Conservation (phyloP, 2,113 vertebrate genomes). For the Seriola quinqueradiata region DNA sequence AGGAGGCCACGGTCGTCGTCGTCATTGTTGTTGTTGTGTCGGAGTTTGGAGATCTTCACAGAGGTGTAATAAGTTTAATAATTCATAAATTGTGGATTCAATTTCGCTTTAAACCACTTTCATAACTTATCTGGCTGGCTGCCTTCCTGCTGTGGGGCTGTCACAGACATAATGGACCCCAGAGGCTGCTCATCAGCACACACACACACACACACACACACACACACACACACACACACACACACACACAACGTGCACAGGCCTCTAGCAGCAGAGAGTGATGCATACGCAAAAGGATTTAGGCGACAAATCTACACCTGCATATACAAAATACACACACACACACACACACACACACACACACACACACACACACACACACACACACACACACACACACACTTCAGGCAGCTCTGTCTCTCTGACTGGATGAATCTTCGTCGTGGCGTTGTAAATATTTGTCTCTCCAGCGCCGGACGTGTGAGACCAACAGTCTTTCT, state of each 20-base stretch:
- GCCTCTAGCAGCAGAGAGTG: slow-evolving; percentile 5
- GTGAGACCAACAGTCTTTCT: too few relatives aligned
- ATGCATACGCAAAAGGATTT: slow-evolving; percentile 17
- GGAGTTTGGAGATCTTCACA: slow-evolving; percentile 49
- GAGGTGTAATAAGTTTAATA: slow-evolving; percentile 68
- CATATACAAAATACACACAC: neutral
- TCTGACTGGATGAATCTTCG: slow-evolving; percentile 21
- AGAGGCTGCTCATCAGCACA: slow-evolving; percentile 45
- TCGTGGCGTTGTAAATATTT: too few relatives aligned
- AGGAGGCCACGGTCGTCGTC: slow-evolving; percentile 31
- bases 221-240: slow-evolving; percentile 14
- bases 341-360: too few relatives aligned
- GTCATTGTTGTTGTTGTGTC: slow-evolving; percentile 50
- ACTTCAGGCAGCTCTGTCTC: slow-evolving; percentile 18
- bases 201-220: slow-evolving; percentile 1
- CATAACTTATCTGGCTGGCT: slow-evolving; percentile 58
- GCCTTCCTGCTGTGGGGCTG: slow-evolving; percentile 40
- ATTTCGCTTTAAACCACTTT: slow-evolving; percentile 62
- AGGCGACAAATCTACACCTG: slow-evolving; percentile 20
- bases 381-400: too few relatives aligned
- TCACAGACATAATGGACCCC: slow-evolving; percentile 50
- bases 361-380: too few relatives aligned
- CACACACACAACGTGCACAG: neutral
- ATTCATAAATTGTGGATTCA: slow-evolving; percentile 58
- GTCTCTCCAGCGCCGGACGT: too few relatives aligned